Evolutionary conservation across 2,113 vertebrate species (phyloP).

Genomic region (Trinectes maculatus): DNA sequence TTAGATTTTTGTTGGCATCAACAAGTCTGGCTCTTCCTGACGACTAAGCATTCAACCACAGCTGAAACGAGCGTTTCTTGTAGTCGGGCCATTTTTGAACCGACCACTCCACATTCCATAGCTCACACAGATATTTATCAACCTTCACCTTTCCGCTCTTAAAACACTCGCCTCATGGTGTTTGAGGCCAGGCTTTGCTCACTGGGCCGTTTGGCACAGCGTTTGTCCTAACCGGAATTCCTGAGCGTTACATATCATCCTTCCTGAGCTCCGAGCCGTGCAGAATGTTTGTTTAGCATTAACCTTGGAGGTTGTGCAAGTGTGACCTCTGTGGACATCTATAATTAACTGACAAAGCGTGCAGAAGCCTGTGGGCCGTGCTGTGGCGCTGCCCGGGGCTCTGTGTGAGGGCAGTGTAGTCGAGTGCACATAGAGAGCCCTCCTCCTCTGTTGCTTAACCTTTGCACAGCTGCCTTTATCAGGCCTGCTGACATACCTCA

Average conservation of each 20-base stretch:
- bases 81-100: background rate
- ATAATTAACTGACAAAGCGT: slow-evolving; percentile 14
- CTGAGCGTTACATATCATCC: background rate
- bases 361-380: background rate
- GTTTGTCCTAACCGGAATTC: slow-evolving; percentile 27
- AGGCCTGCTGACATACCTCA: slow-evolving; percentile 52
- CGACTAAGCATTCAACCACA: background rate
- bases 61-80: slow-evolving; percentile 3
- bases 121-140: background rate
- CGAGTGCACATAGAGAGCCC: slow-evolving; percentile 37
- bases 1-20: no score
- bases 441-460: slow-evolving; percentile 64
- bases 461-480: slow-evolving; percentile 64
- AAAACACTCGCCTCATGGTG: slow-evolving; percentile 37
- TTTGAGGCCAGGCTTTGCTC: slow-evolving; percentile 10
- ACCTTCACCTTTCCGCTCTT: background rate
- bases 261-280: slow-evolving; percentile 9
- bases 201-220: slow-evolving; percentile 11
- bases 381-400: slow-evolving; percentile 8
- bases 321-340: slow-evolving; percentile 4
- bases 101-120: background rate
- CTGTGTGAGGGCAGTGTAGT: slow-evolving; percentile 44
- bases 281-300: slow-evolving; percentile 1
- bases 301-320: background rate
- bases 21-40: no score